Evolutionary conservation across 2,888 invertebrate species (phyloP), one percentile per base, ranked within the genome.

Genomic region (Lithophane semibrunnea): DNA sequence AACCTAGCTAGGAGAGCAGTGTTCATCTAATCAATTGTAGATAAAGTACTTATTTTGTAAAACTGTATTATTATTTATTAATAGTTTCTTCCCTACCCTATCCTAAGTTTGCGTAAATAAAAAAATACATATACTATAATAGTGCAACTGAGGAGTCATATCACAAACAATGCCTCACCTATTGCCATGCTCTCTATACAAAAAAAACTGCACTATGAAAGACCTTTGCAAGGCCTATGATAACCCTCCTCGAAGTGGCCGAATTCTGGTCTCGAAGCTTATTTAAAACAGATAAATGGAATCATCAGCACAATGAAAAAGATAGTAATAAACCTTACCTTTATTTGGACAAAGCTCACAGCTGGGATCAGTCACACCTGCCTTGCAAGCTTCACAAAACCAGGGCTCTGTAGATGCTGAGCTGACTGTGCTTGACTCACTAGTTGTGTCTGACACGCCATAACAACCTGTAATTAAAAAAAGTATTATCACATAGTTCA

Each of bases 371-470:
- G 97, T 97, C 21, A 98, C 98, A 0, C 99, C 99, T 37, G 99
- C 99, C 89, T 98, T 98, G 92, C 99, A 99, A 9, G 99, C 99
- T 94, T 99, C 99, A 96, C 99, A 99, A 95, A 99, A 99, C 99
- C 99, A 99, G 0, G 99, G 99, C 86, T 99, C 99, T 0, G 99
- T 99, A 49, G 99, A 99, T 74, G 99, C 99, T 0, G 99, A 98
- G 21, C 99, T 99, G 84, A 98, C 98, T 47, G 99, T 99, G 92
- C 99, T 99, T 9, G 99, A 98, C 83, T 99, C 98, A 95, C 99
- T 99, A 61, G 98, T 98, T 65, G 98, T 98, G 92, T 99, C 99
- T 65, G 98, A 98, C 60, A 99, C 98, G 10, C 99, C 99, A 95
- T 99, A 99, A 92, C 99, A 99, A 84, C 99, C 98, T 98, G 87